phyloP scores from a whole-genome alignment of 2,797 vertebrate genomes.

The Arremon brunneinucha region DNA sequence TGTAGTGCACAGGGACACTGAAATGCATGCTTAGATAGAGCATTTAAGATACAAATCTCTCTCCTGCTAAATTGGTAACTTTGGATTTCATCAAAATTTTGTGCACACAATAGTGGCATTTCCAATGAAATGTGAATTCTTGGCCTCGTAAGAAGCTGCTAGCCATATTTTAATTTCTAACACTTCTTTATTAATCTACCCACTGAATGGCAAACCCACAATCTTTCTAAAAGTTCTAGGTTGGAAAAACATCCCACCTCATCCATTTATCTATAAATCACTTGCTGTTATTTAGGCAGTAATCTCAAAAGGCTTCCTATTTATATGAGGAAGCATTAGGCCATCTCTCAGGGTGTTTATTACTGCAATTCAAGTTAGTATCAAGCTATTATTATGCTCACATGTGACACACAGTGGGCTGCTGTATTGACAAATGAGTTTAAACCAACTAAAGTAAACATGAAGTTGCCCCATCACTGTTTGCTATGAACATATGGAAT shows the following conservation, averaged over 20 bases:
- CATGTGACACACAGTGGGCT: constrained; percentile 25
- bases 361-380: constrained; percentile 7
- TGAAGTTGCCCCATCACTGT: constrained; percentile 14
- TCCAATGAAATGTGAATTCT: background rate
- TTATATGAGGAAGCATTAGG: background rate
- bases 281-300: background rate
- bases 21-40: background rate
- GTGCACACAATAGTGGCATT: background rate
- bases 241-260: background rate
- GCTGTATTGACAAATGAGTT: constrained; percentile 43
- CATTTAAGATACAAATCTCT: background rate
- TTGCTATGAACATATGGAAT: constrained; percentile 34
- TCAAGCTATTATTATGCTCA: constrained; percentile 27
- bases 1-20: background rate
- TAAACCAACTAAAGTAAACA: constrained; percentile 33
- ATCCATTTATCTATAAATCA: background rate
- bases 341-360: constrained; percentile 22
- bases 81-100: background rate
- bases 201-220: background rate
- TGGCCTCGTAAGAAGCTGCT: background rate
- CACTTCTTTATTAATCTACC: background rate
- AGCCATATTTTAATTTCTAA: background rate
- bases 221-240: background rate
- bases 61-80: background rate
- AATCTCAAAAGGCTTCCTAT: constrained; percentile 21